Conservation (phyloP, 2,888 invertebrate species). For the Synanthedon tipuliformis region DNA sequence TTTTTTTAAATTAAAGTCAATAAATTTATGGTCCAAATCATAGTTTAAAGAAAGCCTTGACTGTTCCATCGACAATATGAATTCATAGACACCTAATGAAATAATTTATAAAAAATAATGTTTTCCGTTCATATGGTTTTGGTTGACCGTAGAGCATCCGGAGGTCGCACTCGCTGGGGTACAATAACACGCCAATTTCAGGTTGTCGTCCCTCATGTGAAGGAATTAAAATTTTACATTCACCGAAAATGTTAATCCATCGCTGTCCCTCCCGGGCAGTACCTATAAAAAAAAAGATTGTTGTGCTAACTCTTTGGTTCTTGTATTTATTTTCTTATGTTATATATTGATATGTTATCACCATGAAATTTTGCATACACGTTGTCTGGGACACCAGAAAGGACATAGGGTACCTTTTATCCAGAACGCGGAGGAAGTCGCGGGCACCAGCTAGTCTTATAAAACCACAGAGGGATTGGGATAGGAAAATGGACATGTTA, state of each 20-base stretch:
- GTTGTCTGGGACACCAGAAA: no score
- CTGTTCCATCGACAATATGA: background rate
- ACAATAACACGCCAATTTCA: conserved; percentile 57
- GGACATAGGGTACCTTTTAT: no score
- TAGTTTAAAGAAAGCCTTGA: no score
- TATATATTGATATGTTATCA: no score
- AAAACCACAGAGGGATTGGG: no score
- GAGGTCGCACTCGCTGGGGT: conserved; percentile 27
- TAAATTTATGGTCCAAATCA: no score
- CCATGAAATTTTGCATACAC: no score
- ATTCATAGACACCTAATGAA: background rate
- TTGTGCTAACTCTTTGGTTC: conserved; percentile 10
- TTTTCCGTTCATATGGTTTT: conserved; percentile 16
- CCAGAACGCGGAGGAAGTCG: no score
- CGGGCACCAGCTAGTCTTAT: no score
- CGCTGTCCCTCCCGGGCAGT: conserved; percentile 49
- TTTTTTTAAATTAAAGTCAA: no score
- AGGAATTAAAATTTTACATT: conserved; percentile 62
- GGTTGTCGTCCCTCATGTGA: conserved; percentile 40
- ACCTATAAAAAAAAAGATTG: conserved; percentile 59
- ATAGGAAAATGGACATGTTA: no score
- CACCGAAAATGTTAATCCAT: conserved; percentile 60
- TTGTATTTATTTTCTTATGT: no score
- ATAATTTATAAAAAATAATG: conserved; percentile 3
- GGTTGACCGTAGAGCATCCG: conserved; percentile 4